Conservation (phyloP, 2,888 invertebrate species). For the Gnatocerus cornutus region DNA sequence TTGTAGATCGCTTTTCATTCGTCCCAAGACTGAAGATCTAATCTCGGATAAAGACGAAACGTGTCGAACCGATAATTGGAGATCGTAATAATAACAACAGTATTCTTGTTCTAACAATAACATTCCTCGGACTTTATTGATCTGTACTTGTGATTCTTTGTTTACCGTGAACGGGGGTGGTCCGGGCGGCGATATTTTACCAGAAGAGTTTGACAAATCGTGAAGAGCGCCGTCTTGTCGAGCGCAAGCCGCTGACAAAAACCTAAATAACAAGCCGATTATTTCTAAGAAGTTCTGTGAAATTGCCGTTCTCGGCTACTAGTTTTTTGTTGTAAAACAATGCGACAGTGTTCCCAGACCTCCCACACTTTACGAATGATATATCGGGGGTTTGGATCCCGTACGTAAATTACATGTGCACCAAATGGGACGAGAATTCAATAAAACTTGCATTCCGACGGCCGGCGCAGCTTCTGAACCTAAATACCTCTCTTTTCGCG, state of each 20-base stretch:
- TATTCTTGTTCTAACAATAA: conserved; percentile 37
- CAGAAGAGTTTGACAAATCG: conserved; percentile 41
- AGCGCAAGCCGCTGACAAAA: conserved; percentile 45
- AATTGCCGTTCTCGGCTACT: conserved; percentile 46
- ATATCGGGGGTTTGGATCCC: conserved; percentile 27
- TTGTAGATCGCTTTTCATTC: conserved; percentile 31
- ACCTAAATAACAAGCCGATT: conserved; percentile 47
- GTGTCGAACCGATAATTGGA: conserved; percentile 48
- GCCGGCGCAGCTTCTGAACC: conserved; percentile 15
- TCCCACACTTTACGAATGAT: conserved; percentile 43
- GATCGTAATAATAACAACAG: conserved; percentile 42
- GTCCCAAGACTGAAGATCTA: conserved; percentile 38
- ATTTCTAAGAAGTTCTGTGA: conserved; percentile 50
- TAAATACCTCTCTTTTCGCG: conserved; percentile 19
- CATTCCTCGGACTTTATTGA: conserved; percentile 35
- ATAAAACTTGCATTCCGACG: conserved; percentile 34
- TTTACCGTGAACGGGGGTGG: conserved; percentile 16
- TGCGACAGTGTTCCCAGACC: conserved; percentile 40
- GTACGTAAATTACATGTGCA: conserved; percentile 38
- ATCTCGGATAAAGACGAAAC: conserved; percentile 44
- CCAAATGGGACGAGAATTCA: conserved; percentile 36
- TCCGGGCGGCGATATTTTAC: conserved; percentile 23
- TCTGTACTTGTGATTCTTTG: conserved; percentile 21
- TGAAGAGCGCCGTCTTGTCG: conserved; percentile 44
- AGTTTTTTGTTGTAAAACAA: conserved; percentile 46